phyloP scores from a whole-genome alignment of 2,797 vertebrate species.

The Allobates femoralis region DNA sequence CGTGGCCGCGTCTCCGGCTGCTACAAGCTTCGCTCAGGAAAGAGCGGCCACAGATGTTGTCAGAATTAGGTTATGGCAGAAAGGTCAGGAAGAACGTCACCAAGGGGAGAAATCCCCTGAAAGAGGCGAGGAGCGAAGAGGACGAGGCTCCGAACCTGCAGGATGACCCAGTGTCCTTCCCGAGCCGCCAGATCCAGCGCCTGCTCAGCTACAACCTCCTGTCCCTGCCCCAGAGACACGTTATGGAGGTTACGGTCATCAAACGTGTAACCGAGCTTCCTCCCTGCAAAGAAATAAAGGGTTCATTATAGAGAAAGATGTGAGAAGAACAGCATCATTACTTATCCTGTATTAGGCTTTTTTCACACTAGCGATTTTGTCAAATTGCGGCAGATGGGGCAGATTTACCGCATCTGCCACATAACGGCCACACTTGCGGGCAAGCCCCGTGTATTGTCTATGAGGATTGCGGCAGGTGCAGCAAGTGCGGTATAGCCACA shows the following conservation, averaged over 20 bases:
- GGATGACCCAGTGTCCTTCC: conserved; percentile 94
- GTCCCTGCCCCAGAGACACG: conserved; percentile 93
- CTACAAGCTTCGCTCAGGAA: not conserved
- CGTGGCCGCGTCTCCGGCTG: not conserved
- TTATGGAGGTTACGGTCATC: conserved; percentile 93
- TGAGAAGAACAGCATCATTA: not conserved
- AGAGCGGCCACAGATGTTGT: not conserved
- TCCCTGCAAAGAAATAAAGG: conserved; percentile 75
- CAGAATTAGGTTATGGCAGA: not conserved
- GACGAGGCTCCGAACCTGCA: conserved; percentile 78
- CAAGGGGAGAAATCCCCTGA: too few species aligned
- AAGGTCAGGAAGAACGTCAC: not conserved
- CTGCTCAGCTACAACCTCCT: conserved; percentile 90
- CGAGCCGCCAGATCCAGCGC: conserved; percentile 84
- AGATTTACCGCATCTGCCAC: too few species aligned
- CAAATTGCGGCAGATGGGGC: too few species aligned
- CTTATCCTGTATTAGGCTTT: conserved; percentile 1
- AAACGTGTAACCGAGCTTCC: conserved; percentile 83
- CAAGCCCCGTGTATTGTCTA: too few species aligned
- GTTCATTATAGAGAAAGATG: not conserved
- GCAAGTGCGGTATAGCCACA: too few species aligned
- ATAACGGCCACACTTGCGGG: too few species aligned
- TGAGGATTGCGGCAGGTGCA: too few species aligned
- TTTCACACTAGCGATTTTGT: too few species aligned
- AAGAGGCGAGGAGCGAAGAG: not conserved